These are phyloP conservation scores for Porites lutea DNA, from an alignment of 64 coral and sea anemone species.

Conservation along the genomic window DNA sequence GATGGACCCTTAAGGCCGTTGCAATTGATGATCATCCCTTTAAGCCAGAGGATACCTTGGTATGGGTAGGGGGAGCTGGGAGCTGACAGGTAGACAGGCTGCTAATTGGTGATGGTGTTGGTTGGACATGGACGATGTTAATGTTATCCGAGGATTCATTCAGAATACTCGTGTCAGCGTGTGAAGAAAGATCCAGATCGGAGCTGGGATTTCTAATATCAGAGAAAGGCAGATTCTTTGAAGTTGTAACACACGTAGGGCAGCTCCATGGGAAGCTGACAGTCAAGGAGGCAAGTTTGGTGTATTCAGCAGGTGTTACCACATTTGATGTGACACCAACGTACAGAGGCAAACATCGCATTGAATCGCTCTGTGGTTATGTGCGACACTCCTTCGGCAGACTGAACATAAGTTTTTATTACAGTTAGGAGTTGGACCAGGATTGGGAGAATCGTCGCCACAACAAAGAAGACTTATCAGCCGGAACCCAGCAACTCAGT, in stretches of 20 bases:
- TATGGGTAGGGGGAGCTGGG: background rate
- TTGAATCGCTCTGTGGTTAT: background rate
- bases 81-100: slow-evolving; percentile 1
- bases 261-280: background rate
- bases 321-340: background rate
- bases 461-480: background rate
- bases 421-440: background rate
- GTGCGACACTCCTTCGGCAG: background rate
- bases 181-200: background rate
- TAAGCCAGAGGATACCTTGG: background rate
- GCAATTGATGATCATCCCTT: slow-evolving; percentile 22
- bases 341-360: background rate
- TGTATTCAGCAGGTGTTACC: background rate
- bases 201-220: too few relatives aligned
- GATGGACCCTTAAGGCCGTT: slow-evolving; percentile 2
- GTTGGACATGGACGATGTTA: background rate
- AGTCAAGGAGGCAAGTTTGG: slow-evolving; percentile 1
- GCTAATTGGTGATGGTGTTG: background rate
- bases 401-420: background rate
- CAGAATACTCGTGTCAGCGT: background rate
- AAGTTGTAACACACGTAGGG: background rate
- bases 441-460: background rate
- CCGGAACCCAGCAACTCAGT: background rate
- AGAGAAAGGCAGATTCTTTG: too few relatives aligned
- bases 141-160: background rate